phyloP scores from a whole-genome alignment of 2,113 vertebrate genomes.

The Brachyhypopomus occidentalis region DNA sequence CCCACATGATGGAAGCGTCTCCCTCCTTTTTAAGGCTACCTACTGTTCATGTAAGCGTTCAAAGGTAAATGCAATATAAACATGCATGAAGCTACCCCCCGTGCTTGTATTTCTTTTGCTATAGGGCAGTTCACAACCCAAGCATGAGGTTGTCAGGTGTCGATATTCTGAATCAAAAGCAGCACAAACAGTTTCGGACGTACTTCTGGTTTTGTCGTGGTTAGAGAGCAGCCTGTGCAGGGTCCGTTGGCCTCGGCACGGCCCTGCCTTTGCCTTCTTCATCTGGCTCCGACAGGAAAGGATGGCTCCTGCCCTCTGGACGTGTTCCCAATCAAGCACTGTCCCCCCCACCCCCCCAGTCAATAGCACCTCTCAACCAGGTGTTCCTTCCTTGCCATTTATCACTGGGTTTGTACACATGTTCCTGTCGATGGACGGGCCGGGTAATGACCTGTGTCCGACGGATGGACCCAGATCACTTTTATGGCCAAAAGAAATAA shows the following conservation, averaged over 20 bases:
- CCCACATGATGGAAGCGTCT: constrained; percentile 22
- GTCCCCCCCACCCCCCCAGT: constrained; percentile 13
- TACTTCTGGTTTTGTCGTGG: constrained; percentile 1
- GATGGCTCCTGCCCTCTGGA: not conserved
- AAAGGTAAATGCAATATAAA: constrained; percentile 13
- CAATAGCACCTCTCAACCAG: constrained; percentile 40
- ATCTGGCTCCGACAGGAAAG: constrained; percentile 9
- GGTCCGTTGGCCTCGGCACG: constrained; percentile 2
- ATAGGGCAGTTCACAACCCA: not conserved
- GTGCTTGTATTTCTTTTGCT: constrained; percentile 21
- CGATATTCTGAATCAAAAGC: constrained; percentile 1
- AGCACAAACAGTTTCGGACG: not conserved
- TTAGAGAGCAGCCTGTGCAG: constrained; percentile 27
- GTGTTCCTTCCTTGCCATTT: constrained; percentile 33
- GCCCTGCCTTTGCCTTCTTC: constrained; percentile 20
- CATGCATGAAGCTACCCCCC: constrained; percentile 27
- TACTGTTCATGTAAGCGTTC: not conserved
- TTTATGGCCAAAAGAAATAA: constrained; percentile 51
- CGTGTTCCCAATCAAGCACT: constrained; percentile 32
- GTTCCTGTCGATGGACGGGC: constrained; percentile 40
- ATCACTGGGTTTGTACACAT: constrained; percentile 50
- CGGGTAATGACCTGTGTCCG: constrained; percentile 51
- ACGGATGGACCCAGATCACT: constrained; percentile 52
- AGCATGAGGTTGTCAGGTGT: constrained; percentile 24
- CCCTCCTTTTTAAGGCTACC: not conserved